These are phyloP conservation scores for Dichetophora obliterata DNA, from an alignment of 2,888 invertebrate genomes.

Conservation along the genomic window DNA sequence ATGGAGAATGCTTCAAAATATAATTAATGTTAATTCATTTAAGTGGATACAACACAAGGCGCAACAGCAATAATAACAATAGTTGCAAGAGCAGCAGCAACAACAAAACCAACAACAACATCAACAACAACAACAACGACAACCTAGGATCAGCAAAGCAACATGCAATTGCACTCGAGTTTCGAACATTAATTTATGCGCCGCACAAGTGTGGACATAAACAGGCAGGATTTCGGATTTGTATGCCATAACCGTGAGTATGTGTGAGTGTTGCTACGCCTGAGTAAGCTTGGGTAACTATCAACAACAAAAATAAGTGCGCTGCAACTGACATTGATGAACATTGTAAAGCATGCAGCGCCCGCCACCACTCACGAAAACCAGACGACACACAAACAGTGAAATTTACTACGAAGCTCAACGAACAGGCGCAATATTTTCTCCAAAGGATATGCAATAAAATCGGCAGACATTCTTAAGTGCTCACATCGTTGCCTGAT, in stretches of 20 bases:
- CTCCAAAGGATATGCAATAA: background rate
- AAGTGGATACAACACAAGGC: background rate
- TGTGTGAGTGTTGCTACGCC: background rate
- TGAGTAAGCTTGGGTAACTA: background rate
- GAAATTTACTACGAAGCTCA: background rate
- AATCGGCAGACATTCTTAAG: background rate
- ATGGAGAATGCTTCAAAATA: background rate
- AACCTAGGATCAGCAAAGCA: background rate
- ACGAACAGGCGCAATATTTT: background rate
- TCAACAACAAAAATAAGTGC: constrained; percentile 30
- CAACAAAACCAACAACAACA: constrained; percentile 23
- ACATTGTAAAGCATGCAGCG: constrained; percentile 10
- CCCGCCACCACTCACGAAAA: background rate
- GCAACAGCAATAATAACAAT: constrained; percentile 4
- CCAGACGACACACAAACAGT: background rate
- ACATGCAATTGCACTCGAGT: constrained; percentile 44
- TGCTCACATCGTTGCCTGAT: too few relatives aligned
- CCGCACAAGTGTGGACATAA: background rate
- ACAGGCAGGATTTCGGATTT: background rate
- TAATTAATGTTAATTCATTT: constrained; percentile 13
- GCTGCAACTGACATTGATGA: constrained; percentile 37
- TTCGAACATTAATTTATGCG: background rate
- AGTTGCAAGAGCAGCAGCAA: constrained; percentile 28
- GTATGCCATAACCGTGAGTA: background rate
- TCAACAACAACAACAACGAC: constrained; percentile 11